A percentile compares a stretch with the other conserved stretches of the same genome.
Conservation (phyloP, 2,113 vertebrate species). For the Austrofundulus limnaeus region DNA sequence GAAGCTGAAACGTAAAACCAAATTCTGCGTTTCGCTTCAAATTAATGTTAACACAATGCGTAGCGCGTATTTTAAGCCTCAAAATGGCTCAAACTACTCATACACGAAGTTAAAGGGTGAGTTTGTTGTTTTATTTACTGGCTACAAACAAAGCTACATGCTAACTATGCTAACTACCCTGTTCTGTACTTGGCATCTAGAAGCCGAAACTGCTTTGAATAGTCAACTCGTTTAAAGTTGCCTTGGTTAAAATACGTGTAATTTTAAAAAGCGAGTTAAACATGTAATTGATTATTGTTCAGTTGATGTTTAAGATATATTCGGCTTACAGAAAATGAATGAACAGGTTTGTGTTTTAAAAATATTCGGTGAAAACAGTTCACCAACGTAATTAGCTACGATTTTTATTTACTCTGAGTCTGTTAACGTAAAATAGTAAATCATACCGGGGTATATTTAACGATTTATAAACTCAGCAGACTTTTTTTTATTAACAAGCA, state of each 20-base stretch:
- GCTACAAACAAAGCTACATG: neutral
- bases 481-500: neutral
- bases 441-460: neutral
- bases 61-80: constrained; percentile 14
- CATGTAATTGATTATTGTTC: accelerated
- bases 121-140: neutral
- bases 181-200: constrained; percentile 1
- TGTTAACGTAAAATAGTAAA: too few relatives aligned
- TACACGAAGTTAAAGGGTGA: constrained; percentile 66
- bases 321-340: neutral
- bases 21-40: constrained; percentile 1
- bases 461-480: neutral
- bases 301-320: accelerated
- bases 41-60: constrained; percentile 18
- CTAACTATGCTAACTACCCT: constrained; percentile 19
- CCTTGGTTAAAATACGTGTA: accelerated
- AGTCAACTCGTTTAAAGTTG: neutral
- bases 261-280: accelerated
- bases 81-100: constrained; percentile 46
- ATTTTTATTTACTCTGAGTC: too few relatives aligned
- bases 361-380: neutral
- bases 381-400: too few relatives aligned
- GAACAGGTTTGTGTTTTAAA: neutral
- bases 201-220: neutral
- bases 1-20: constrained; percentile 28